phyloP scores from a whole-genome alignment of 1,140 invertebrate genomes.

The Oryzaephilus surinamensis region DNA sequence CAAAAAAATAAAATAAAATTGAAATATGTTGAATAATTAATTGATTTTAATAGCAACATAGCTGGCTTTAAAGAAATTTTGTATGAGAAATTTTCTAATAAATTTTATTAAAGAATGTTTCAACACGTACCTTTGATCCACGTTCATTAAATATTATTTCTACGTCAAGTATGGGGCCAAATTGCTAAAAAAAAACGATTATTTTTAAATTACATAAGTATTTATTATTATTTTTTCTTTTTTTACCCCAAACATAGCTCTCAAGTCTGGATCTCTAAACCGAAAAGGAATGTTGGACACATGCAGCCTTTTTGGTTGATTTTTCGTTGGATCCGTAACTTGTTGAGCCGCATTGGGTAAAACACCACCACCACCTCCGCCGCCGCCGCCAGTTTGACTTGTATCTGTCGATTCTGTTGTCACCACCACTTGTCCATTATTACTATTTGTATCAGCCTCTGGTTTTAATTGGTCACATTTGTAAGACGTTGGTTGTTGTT shows the following conservation, averaged over 20 bases:
- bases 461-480: conserved; percentile 20
- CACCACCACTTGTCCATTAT: conserved; percentile 26
- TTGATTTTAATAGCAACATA: conserved; percentile 32
- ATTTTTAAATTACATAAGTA: too few species aligned
- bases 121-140: conserved; percentile 90
- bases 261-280: conserved; percentile 94
- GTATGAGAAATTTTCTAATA: conserved; percentile 16
- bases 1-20: too few species aligned
- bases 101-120: conserved; percentile 17
- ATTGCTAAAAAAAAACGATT: conserved; percentile 70
- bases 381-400: conserved; percentile 13
- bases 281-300: conserved; percentile 99
- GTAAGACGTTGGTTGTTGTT: conserved; percentile 20
- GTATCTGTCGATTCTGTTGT: conserved; percentile 25
- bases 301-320: conserved; percentile 76
- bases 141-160: conserved; percentile 99
- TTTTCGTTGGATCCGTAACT: conserved; percentile 28
- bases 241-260: conserved; percentile 94
- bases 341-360: conserved; percentile 4
- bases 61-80: conserved; percentile 28
- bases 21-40: too few species aligned
- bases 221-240: conserved; percentile 1
- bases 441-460: conserved; percentile 19
- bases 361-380: conserved; percentile 14
- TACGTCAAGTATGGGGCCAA: conserved; percentile 95